phyloP scores from a whole-genome alignment of 2,888 invertebrate genomes.

The Cheilosia scutellata region DNA sequence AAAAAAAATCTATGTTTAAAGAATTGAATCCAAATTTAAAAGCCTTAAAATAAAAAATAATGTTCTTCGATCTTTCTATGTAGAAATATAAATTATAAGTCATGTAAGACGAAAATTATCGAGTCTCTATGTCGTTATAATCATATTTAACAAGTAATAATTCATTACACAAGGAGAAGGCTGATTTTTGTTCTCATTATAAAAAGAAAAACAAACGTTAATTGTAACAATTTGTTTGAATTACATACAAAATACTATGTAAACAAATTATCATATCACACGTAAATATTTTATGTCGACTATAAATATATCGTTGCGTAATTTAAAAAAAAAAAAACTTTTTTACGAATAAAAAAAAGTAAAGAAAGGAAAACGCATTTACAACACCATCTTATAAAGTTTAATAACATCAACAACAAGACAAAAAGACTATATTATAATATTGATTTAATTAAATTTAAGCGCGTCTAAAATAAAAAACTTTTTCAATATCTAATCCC shows the following conservation, averaged over 20 bases:
- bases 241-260: slow-evolving; percentile 19
- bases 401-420: slow-evolving; percentile 37
- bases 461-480: slow-evolving; percentile 52
- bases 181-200: slow-evolving; percentile 75
- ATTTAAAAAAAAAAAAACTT: slow-evolving; percentile 14
- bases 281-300: slow-evolving; percentile 59
- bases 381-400: slow-evolving; percentile 51
- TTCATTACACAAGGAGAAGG: slow-evolving; percentile 72
- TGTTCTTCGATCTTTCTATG: slow-evolving; percentile 53
- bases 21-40: slow-evolving; percentile 48
- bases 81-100: slow-evolving; percentile 44
- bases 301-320: slow-evolving; percentile 42
- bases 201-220: slow-evolving; percentile 49
- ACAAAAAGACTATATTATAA: slow-evolving; percentile 55
- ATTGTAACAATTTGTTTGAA: slow-evolving; percentile 66
- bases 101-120: slow-evolving; percentile 65
- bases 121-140: slow-evolving; percentile 75
- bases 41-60: slow-evolving; percentile 61
- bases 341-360: slow-evolving; percentile 43
- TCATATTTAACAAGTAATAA: slow-evolving; percentile 56
- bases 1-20: slow-evolving; percentile 8
- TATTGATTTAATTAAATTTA: slow-evolving; percentile 56
- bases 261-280: slow-evolving; percentile 70
- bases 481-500: slow-evolving; percentile 28
- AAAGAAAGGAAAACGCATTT: slow-evolving; percentile 51